These are phyloP conservation scores for Ibidorhyncha struthersii DNA, from an alignment of 2,113 vertebrate genomes.

Conservation along the genomic window DNA sequence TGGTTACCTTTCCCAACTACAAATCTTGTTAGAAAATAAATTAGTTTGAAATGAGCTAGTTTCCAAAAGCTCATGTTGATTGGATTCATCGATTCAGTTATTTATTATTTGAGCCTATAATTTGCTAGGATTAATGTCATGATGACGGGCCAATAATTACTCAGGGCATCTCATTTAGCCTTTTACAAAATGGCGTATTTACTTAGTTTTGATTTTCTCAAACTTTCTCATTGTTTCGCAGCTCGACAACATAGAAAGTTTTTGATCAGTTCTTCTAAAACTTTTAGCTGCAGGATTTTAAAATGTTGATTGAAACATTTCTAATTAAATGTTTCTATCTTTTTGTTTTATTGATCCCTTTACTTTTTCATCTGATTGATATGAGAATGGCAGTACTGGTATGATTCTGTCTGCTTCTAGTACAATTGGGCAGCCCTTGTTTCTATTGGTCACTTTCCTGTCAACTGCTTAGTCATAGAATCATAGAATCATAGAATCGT, in stretches of 20 bases:
- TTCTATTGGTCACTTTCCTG: not conserved
- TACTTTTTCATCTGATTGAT: not conserved
- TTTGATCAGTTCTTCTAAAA: not conserved
- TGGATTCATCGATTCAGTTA: not conserved
- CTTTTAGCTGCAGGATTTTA: not conserved
- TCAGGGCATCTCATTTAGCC: not conserved
- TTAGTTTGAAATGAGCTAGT: not conserved
- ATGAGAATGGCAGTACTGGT: not conserved
- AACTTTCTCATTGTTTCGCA: not conserved
- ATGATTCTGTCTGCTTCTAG: not conserved
- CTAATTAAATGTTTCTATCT: not conserved
- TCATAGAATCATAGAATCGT: too few species aligned
- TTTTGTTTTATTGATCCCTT: not conserved
- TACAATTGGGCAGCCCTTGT: not conserved
- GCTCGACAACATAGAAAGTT: not conserved
- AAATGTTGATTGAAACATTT: not conserved
- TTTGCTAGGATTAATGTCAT: not conserved
- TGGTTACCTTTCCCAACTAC: not conserved
- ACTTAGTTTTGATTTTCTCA: not conserved
- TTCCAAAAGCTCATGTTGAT: not conserved
- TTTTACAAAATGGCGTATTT: not conserved
- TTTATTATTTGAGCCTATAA: constrained; percentile 7
- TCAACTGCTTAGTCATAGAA: not conserved
- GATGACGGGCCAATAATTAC: not conserved
- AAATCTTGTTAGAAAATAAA: constrained; percentile 19